Percentiles rank a stretch among this genome's conserved stretches.
phyloP scores from a whole-genome alignment of 1,140 invertebrate genomes.

The Danaus plexippus region DNA sequence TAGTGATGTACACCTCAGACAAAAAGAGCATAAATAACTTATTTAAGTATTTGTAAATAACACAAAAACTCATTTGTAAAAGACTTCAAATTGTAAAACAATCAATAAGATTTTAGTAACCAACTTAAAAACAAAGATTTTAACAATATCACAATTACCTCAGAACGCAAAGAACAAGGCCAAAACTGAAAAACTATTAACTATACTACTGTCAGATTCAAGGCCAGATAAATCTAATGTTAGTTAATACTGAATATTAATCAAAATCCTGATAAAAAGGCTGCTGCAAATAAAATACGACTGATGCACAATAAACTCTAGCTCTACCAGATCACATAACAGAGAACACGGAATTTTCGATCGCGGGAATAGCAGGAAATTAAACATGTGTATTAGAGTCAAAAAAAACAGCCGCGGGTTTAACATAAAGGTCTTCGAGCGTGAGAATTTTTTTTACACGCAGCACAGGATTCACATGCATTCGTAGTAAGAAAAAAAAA shows the following conservation, averaged over 20 bases:
- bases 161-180: conserved; percentile 35
- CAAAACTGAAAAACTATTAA: conserved; percentile 35
- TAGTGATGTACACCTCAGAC: no score
- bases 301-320: conserved; percentile 4
- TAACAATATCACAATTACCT: conserved; percentile 17
- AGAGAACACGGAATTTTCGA: conserved; percentile 20
- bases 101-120: conserved; percentile 1
- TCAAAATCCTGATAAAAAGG: conserved; percentile 9
- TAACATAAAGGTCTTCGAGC: conserved; percentile 46
- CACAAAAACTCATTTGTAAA: not conserved
- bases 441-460: conserved; percentile 62
- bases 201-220: conserved; percentile 51
- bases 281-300: conserved; percentile 3
- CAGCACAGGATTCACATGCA: conserved; percentile 51
- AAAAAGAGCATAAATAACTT: no score
- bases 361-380: conserved; percentile 47
- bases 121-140: conserved; percentile 1
- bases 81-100: not conserved
- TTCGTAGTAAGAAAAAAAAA: conserved; percentile 47
- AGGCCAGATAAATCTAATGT: conserved; percentile 52
- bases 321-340: conserved; percentile 8
- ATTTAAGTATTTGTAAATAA: not conserved
- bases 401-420: conserved; percentile 34
- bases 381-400: conserved; percentile 36
- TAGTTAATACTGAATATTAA: conserved; percentile 11